Evolutionary conservation across 2,797 vertebrate species (phyloP).

Genomic region (Serranus cabrilla): DNA sequence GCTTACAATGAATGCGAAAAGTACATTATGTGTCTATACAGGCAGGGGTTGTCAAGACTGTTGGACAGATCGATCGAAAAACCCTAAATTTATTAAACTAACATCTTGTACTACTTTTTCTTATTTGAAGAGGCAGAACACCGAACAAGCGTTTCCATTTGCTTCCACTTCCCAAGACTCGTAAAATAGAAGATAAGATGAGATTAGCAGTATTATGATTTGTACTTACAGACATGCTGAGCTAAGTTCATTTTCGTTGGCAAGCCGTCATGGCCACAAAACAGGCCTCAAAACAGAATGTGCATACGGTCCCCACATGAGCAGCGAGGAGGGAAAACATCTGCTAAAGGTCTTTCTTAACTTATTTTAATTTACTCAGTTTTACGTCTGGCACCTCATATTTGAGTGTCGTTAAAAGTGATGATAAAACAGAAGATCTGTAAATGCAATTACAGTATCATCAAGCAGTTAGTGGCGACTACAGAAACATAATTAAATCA

Average conservation of each 20-base stretch:
- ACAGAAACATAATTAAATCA: background rate
- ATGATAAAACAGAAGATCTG: constrained; percentile 50
- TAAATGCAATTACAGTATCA: constrained; percentile 12
- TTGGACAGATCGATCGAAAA: constrained; percentile 13
- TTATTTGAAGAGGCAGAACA: background rate
- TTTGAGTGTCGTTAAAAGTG: constrained; percentile 30
- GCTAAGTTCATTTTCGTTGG: constrained; percentile 53
- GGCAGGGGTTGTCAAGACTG: background rate
- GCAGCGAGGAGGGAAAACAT: constrained; percentile 52
- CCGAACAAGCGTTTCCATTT: constrained; percentile 10
- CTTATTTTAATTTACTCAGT: constrained; percentile 19
- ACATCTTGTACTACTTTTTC: background rate
- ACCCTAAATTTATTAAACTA: constrained; percentile 7
- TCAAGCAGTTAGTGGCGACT: constrained; percentile 8
- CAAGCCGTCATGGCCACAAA: constrained; percentile 8
- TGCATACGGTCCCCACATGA: constrained; percentile 47
- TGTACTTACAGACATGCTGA: constrained; percentile 29
- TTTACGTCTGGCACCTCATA: constrained; percentile 19
- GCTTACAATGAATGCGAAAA: background rate
- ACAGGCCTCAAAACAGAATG: constrained; percentile 27
- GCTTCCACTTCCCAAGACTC: constrained; percentile 10
- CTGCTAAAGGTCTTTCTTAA: constrained; percentile 50
- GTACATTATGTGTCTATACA: background rate
- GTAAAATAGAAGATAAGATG: constrained; percentile 33
- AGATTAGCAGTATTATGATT: constrained; percentile 54